Evolutionary conservation across 2,113 vertebrate species (phyloP).

Genomic region (Callopanchax toddi): DNA sequence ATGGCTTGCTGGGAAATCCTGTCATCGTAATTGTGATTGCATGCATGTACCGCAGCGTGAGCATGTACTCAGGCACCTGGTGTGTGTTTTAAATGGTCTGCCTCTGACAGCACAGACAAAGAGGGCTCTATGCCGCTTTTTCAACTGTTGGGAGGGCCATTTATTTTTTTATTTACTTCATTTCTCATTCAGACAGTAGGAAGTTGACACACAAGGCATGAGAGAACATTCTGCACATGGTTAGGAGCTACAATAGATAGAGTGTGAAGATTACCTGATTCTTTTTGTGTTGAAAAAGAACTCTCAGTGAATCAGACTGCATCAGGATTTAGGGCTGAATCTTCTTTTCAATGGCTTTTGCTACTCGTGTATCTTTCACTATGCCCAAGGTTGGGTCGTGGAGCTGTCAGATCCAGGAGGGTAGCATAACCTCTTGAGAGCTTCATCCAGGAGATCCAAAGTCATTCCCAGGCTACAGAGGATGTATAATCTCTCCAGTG

Average conservation of each 20-base stretch:
- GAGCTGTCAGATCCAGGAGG: too few species aligned
- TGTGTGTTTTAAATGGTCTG: slow-evolving; percentile 37
- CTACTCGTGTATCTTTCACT: too few species aligned
- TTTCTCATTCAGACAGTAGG: slow-evolving; percentile 43
- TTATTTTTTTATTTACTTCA: slow-evolving; percentile 20
- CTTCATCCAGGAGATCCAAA: too few species aligned
- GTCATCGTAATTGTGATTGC: slow-evolving; percentile 1
- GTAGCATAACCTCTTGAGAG: too few species aligned
- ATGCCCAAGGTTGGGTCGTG: too few species aligned
- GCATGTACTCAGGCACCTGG: slow-evolving; percentile 36
- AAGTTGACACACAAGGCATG: slow-evolving; percentile 34
- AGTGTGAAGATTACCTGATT: not conserved
- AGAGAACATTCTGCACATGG: slow-evolving; percentile 32
- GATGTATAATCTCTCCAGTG: too few species aligned
- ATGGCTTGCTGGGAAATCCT: not conserved
- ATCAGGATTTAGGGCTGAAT: too few species aligned
- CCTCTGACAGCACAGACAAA: slow-evolving; percentile 55
- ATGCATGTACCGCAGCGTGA: not conserved
- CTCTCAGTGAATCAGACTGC: not conserved
- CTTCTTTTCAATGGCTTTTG: too few species aligned
- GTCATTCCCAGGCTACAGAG: too few species aligned
- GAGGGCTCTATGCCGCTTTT: slow-evolving; percentile 25
- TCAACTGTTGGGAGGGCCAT: slow-evolving; percentile 48
- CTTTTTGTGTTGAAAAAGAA: not conserved
- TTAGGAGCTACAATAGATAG: slow-evolving; percentile 36